Evolutionary conservation across 2,113 vertebrate genomes (phyloP).

Genomic region (Pelvicachromis taeniatus): DNA sequence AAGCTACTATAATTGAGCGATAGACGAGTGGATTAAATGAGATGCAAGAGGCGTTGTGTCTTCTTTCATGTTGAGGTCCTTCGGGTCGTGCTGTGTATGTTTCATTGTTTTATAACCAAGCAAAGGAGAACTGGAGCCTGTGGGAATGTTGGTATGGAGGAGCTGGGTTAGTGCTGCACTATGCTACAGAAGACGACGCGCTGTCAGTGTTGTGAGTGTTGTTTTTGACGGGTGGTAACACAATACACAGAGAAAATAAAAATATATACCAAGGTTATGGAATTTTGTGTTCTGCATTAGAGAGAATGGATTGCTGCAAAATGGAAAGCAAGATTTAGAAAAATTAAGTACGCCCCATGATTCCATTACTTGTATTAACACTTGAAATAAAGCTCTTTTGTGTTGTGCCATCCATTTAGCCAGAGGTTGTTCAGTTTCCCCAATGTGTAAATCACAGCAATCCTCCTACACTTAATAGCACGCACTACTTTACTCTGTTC

Average conservation of each 20-base stretch:
- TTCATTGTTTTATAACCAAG: neutral
- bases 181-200: neutral
- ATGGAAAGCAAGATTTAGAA: neutral
- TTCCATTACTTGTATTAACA: neutral
- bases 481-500: neutral
- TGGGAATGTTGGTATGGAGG: neutral
- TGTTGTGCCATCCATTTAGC: neutral
- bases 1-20: neutral
- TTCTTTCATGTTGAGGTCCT: constrained; percentile 17
- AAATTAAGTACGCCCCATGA: neutral
- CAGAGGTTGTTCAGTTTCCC: neutral
- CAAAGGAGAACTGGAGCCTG: neutral
- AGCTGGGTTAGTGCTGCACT: neutral
- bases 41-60: neutral
- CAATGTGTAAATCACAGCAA: neutral
- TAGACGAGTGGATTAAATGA: neutral
- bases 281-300: neutral
- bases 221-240: neutral
- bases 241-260: neutral
- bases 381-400: neutral
- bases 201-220: neutral
- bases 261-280: neutral
- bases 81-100: neutral
- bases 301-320: neutral
- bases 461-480: neutral